A percentile compares a stretch with the other conserved stretches of the same genome.
These are phyloP conservation scores for Pitangus sulphuratus DNA, from an alignment of 2,797 vertebrate species.

Conservation along the genomic window DNA sequence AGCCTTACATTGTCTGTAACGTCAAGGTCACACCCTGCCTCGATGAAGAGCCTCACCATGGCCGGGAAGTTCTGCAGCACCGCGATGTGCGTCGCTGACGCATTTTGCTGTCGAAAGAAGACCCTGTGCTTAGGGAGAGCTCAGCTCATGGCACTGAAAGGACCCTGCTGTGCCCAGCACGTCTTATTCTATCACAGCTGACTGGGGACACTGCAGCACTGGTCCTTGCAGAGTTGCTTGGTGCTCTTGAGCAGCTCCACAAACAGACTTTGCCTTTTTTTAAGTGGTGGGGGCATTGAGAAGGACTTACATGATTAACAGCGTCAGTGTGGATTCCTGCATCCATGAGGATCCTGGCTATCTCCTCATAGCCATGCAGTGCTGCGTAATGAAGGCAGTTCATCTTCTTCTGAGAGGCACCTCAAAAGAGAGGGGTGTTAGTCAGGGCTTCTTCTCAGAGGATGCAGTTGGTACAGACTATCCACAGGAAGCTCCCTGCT, in stretches of 20 bases:
- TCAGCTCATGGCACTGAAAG: background rate
- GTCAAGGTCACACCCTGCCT: conserved; percentile 83
- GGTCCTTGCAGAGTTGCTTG: background rate
- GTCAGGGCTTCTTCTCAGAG: background rate
- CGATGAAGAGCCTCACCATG: conserved; percentile 82
- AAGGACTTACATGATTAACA: conserved; percentile 81
- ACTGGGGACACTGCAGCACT: background rate
- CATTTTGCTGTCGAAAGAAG: conserved; percentile 78
- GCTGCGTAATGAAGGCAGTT: conserved; percentile 86
- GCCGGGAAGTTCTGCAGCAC: conserved; percentile 81
- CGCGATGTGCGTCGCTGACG: conserved; percentile 80
- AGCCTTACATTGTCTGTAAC: conserved; percentile 84
- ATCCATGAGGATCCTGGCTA: conserved; percentile 78
- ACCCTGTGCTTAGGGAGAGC: background rate
- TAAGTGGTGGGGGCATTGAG: background rate
- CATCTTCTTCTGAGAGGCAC: conserved; percentile 79
- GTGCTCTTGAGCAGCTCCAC: background rate
- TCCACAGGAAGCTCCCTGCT: background rate
- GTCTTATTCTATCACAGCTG: background rate
- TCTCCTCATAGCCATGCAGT: conserved; percentile 74
- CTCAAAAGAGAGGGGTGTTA: background rate
- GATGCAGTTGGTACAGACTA: background rate
- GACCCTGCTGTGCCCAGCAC: background rate
- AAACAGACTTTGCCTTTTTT: background rate
- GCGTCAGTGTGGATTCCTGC: conserved; percentile 78